Conservation (phyloP, 2,113 vertebrate species). For the Dicaeum eximium region DNA sequence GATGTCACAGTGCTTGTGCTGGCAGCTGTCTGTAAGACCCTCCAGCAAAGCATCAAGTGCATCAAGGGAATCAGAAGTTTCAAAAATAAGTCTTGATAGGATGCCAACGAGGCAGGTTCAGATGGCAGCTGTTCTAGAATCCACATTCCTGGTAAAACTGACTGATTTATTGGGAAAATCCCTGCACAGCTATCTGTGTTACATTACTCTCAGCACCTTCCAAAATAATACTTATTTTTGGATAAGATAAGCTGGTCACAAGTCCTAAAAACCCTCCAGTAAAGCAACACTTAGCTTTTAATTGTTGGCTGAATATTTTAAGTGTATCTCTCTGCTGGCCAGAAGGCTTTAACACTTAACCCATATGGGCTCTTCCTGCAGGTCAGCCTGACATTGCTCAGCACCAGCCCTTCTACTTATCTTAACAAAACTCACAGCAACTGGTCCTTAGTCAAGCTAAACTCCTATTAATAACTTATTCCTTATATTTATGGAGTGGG, state of each 20-base stretch:
- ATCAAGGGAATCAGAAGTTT: background rate
- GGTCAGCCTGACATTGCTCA: background rate
- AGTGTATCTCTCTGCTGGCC: background rate
- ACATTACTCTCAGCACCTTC: background rate
- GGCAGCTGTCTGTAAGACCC: background rate
- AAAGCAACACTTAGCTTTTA: background rate
- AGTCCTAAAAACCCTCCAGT: background rate
- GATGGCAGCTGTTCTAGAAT: background rate
- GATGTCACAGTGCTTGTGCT: background rate
- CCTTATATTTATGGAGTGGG: background rate
- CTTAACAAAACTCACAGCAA: background rate
- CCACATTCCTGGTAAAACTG: background rate
- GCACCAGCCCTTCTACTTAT: background rate
- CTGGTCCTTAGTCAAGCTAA: background rate
- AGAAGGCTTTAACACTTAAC: background rate
- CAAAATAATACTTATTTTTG: background rate
- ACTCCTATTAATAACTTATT: background rate
- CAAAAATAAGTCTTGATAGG: background rate
- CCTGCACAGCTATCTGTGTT: background rate
- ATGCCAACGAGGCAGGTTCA: background rate
- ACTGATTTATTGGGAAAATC: background rate
- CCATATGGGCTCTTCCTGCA: background rate
- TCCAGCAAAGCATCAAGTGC: background rate
- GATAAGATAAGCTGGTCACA: background rate
- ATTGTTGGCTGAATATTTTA: background rate